phyloP scores from a whole-genome alignment of 1,140 invertebrate species.

The Drosophila grimshawi region DNA sequence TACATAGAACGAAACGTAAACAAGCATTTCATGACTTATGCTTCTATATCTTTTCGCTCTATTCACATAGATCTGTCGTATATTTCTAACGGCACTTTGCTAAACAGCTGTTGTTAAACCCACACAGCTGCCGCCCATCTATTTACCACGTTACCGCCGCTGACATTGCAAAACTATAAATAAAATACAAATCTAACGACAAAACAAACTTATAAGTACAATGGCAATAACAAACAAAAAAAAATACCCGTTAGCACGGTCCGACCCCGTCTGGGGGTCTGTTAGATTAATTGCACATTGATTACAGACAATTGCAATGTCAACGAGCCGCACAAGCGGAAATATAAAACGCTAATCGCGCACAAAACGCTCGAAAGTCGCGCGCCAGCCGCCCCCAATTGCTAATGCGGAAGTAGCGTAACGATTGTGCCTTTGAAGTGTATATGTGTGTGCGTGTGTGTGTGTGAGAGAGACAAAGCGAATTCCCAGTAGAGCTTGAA shows the following conservation, averaged over 20 bases:
- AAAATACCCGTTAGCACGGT: slow-evolving; percentile 60
- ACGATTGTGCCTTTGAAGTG: slow-evolving; percentile 6
- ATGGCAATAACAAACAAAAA: slow-evolving; percentile 44
- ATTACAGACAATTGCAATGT: slow-evolving; percentile 74
- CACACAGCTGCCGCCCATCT: slow-evolving; percentile 41
- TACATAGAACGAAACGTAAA: slow-evolving; percentile 53
- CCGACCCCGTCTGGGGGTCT: slow-evolving; percentile 61
- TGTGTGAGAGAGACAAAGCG: neutral
- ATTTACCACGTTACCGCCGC: slow-evolving; percentile 10
- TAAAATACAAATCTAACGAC: slow-evolving; percentile 47
- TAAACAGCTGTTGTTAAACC: slow-evolving; percentile 41
- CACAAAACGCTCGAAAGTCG: slow-evolving; percentile 56
- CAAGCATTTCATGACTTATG: slow-evolving; percentile 26
- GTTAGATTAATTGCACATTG: slow-evolving; percentile 78
- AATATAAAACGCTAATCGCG: slow-evolving; percentile 53
- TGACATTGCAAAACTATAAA: slow-evolving; percentile 74
- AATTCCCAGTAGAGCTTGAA: slow-evolving; percentile 1
- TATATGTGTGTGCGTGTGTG: neutral
- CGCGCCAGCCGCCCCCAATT: slow-evolving; percentile 39
- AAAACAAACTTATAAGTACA: slow-evolving; percentile 40
- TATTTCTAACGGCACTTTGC: slow-evolving; percentile 64
- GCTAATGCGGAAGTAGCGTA: slow-evolving; percentile 50
- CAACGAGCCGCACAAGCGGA: slow-evolving; percentile 60
- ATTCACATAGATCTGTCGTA: slow-evolving; percentile 43
- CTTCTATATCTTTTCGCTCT: slow-evolving; percentile 21